A percentile compares a stretch with the other conserved stretches of the same genome.
Evolutionary conservation across 2,888 invertebrate genomes (phyloP).

Genomic region (Andrena fulva): DNA sequence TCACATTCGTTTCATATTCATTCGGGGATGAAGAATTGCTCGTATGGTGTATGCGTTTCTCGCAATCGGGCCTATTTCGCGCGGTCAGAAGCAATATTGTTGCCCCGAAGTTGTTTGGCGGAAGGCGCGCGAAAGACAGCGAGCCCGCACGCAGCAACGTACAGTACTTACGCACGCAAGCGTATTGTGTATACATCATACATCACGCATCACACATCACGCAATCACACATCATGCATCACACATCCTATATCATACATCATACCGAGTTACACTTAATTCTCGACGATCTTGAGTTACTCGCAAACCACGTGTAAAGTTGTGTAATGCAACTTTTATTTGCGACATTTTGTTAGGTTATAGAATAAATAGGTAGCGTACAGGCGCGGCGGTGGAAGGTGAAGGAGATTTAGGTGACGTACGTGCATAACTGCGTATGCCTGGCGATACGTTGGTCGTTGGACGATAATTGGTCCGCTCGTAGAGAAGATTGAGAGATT

Average conservation of each 20-base stretch:
- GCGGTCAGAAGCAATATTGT: conserved; percentile 10
- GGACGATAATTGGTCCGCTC: conserved; percentile 67
- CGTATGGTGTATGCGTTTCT: background rate
- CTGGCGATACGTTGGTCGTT: conserved; percentile 43
- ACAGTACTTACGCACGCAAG: background rate
- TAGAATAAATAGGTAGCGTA: too few relatives aligned
- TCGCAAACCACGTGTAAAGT: too few relatives aligned
- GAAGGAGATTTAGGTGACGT: too few relatives aligned
- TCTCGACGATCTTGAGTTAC: too few relatives aligned
- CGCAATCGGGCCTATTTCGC: background rate
- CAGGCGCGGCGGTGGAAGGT: too few relatives aligned
- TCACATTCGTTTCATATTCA: conserved; percentile 50
- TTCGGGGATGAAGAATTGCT: conserved; percentile 33
- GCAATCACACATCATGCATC: too few relatives aligned
- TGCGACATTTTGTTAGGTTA: too few relatives aligned
- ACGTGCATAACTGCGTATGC: background rate
- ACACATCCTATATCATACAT: too few relatives aligned
- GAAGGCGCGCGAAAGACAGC: conserved; percentile 35
- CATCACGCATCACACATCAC: background rate
- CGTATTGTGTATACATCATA: background rate
- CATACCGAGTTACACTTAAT: too few relatives aligned
- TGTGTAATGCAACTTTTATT: too few relatives aligned
- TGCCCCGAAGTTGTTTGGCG: conserved; percentile 19
- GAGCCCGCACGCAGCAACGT: background rate
- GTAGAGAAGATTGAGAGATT: conserved; percentile 33